Base-by-base conservation (phyloP, 2,888 invertebrate genomes). In the Erebia epiphron region DNA sequence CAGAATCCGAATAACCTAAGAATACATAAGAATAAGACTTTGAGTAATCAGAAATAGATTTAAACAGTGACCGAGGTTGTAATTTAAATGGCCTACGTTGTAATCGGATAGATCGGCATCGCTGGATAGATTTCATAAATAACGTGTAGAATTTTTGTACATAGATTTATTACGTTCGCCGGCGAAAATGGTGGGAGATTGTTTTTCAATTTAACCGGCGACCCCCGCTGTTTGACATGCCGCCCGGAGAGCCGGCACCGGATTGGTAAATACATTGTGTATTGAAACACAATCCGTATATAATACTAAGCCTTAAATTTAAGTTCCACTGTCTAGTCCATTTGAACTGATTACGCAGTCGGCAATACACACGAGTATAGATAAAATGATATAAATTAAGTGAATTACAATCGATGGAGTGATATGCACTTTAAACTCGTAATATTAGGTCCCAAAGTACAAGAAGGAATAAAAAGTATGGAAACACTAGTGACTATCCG, bases 161-260 rank as follows among this genome's bases (percentile, higher is more conserved):
- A 92, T 93, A 93, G 93, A 93, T 93, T 93, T 93, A 93, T 93
- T 92, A 92, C 91, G 88, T 88, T 90, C 90, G 89, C 87, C 88
- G 88, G 91, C 91, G 91, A 93, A 93, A 93, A 92, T 93, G 90
- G 91, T 89, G 90, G 92, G 92, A 92, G 93, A 92, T 93, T 92
- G 93, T 94, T 94, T 93, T 94, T 93, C 94, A 93, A 94, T 94
- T 94, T 92, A 89, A 90, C 89, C 83, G 86, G 83, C 78, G 93
- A 80, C 86, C 85, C 94, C 94, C 82, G 94, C 94, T 92, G 94
- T 83, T 86, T 85, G 89, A 89, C 90, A 88, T 82, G 89, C 89
- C 88, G 90, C 89, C 85, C 82, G 89, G 85, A 86, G 86, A 79
- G 80, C 78, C 73, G 75, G 79, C 77, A 75, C 79, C 78, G 80